Evolutionary conservation across 2,113 vertebrate genomes (phyloP).

Genomic region (Semicossyphus pulcher): DNA sequence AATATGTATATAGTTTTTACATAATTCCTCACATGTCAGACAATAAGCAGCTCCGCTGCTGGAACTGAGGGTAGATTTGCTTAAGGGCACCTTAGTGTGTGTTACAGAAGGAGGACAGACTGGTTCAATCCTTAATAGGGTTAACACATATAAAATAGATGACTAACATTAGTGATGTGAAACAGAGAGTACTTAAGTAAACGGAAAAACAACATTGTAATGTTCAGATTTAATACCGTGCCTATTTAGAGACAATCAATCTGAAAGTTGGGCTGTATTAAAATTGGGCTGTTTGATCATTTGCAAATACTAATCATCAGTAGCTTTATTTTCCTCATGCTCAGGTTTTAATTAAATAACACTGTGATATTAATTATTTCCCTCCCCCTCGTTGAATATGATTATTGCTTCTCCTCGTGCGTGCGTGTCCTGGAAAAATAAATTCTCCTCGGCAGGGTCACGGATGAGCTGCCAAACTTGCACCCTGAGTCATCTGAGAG

Average conservation of each 20-base stretch:
- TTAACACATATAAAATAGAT: no score
- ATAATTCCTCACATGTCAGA: no score
- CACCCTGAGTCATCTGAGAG: constrained; percentile 35
- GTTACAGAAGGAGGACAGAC: not conserved
- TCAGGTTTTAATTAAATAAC: constrained; percentile 82
- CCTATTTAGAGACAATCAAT: constrained; percentile 24
- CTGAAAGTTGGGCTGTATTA: constrained; percentile 40
- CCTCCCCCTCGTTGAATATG: constrained; percentile 68
- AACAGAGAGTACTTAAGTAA: no score
- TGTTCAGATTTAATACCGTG: constrained; percentile 33
- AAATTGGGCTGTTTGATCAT: constrained; percentile 60
- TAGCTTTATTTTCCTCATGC: constrained; percentile 71
- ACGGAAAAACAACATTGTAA: constrained; percentile 21
- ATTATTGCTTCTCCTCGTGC: no score
- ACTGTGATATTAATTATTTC: constrained; percentile 80
- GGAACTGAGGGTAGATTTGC: not conserved
- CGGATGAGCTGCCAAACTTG: no score
- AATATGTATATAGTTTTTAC: no score
- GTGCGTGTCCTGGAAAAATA: constrained; percentile 65
- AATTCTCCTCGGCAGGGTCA: constrained; percentile 52
- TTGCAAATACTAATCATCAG: constrained; percentile 75
- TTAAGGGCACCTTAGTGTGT: not conserved
- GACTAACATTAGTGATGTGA: no score
- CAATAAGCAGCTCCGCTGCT: not conserved
- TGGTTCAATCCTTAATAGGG: not conserved